Evolutionary conservation across 2,113 vertebrate species (phyloP).

Genomic region (Macroglossus sobrinus): DNA sequence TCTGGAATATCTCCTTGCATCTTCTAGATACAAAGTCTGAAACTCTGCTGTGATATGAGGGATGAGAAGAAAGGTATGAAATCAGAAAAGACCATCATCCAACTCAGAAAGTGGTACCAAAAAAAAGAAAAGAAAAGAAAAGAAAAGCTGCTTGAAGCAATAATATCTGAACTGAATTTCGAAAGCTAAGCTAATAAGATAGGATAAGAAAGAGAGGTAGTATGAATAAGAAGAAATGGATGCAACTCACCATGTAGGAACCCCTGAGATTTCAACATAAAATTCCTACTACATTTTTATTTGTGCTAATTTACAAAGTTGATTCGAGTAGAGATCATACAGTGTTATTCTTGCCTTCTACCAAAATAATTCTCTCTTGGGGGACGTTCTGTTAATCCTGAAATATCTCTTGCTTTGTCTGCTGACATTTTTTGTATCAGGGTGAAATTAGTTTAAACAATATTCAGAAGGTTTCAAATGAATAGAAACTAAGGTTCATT

Average conservation of each 20-base stretch:
- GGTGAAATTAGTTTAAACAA: background rate
- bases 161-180: background rate
- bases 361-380: background rate
- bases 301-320: slow-evolving; percentile 2
- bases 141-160: background rate
- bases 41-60: background rate
- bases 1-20: background rate
- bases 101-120: background rate
- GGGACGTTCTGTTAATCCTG: background rate
- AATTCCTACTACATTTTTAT: background rate
- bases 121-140: too few species aligned
- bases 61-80: background rate
- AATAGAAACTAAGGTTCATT: background rate
- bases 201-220: background rate
- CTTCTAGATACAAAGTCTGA: background rate
- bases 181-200: background rate
- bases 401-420: background rate
- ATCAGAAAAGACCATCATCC: background rate
- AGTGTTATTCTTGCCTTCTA: background rate
- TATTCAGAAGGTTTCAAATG: background rate
- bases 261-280: background rate
- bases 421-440: background rate
- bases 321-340: background rate
- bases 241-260: background rate
- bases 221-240: background rate